Base-by-base conservation (phyloP, 2,888 invertebrate genomes). In the Hirudinaria manillensis region DNA sequence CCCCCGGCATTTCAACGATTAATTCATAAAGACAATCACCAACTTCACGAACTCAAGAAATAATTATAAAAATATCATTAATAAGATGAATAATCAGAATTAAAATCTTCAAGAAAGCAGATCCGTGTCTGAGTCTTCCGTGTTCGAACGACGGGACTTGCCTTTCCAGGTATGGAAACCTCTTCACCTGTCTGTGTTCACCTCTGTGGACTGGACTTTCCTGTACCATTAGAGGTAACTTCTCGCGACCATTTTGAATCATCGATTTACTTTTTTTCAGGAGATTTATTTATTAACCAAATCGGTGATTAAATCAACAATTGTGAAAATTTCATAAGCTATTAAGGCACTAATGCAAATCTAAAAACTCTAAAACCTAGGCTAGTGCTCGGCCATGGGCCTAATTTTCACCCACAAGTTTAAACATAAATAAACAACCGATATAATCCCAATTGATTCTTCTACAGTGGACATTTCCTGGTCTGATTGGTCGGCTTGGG, bases 401-500 rank as follows among this genome's bases (percentile, higher is more conserved):
- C 24, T 55, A 27, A 24, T 36, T n/a, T 16, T 53, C 29, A 70
- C 1, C 7, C 13, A 13, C 24, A 61, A 61, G 21, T 53, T 16
- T 10, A 61, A 61, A 56, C 56, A 27, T 56, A 13, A 24, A 24
- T 56, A n/a, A 61, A 61, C 10, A 61, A 61, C 1, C 1, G n/a
- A 29, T 19, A 61, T 53, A 53, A 16, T 53, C 13, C 1, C 10
- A 61, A 27, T 61, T 16, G 13, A 7, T 7, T 61, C 3, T 19
- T 27, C 24, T 24, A 24, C 72, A 72, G 72, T 72, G 2, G 71
- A 61, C 16, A 55, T 75, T 0, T 13, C 70, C 13, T 77, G 82
- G 83, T 78, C 19, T 81, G 82, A 82, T 75, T 84, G 83, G 83
- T 68, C 78, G 21, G 74, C 72, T 1, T 84, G 83, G 83, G 78